Evolutionary conservation across 2,797 vertebrate genomes (phyloP).

Genomic region (Yasuhikotakia modesta): DNA sequence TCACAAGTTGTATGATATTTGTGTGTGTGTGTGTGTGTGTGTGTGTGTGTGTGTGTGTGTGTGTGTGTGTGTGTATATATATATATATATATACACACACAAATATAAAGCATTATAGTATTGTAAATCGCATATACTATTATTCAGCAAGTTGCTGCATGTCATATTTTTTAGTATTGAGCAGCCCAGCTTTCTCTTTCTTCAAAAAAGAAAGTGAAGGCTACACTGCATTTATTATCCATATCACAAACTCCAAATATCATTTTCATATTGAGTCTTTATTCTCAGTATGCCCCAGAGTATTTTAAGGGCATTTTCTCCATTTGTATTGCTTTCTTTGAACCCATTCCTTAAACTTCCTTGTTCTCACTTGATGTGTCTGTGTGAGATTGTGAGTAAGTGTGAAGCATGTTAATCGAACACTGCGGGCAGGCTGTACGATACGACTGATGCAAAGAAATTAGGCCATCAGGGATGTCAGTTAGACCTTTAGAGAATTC

Average conservation of each 20-base stretch:
- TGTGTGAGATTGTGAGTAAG: constrained; percentile 17
- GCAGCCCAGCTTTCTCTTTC: too few relatives aligned
- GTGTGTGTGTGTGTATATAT: too few relatives aligned
- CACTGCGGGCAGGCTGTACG: constrained; percentile 11
- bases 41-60: too few relatives aligned
- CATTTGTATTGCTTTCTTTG: neutral
- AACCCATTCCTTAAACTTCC: neutral
- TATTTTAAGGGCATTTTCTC: constrained; percentile 10
- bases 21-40: too few relatives aligned
- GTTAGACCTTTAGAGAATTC: constrained; percentile 42
- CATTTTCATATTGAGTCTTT: neutral
- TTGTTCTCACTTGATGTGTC: constrained; percentile 4
- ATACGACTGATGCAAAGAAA: constrained; percentile 41
- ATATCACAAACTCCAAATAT: neutral
- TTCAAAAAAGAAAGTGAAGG: neutral
- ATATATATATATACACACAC: too few relatives aligned
- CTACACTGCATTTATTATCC: neutral
- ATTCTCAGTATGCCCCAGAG: neutral
- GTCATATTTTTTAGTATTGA: neutral
- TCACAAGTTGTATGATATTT: too few relatives aligned
- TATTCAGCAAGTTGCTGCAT: neutral
- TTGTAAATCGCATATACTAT: too few relatives aligned
- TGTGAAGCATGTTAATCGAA: constrained; percentile 28
- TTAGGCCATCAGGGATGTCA: constrained; percentile 51
- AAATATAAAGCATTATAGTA: too few relatives aligned